Conservation (phyloP, 2,797 vertebrate species). For the Poeciliopsis paucimaculata region DNA sequence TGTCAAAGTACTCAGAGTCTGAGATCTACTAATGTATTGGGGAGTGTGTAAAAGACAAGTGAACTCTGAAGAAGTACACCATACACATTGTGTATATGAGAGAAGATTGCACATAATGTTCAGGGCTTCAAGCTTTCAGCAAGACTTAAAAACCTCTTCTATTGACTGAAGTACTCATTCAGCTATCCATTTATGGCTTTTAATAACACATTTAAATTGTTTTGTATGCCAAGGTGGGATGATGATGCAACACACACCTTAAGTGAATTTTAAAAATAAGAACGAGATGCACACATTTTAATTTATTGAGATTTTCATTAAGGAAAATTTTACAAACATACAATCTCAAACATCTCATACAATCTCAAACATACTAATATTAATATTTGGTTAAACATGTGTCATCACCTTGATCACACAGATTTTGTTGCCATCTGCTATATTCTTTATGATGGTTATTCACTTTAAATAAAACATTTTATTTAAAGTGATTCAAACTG, state of each 20-base stretch:
- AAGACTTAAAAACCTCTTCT: not conserved
- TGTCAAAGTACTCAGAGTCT: not conserved
- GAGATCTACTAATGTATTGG: not conserved
- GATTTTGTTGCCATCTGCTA: not conserved
- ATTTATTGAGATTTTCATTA: not conserved
- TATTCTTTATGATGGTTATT: not conserved
- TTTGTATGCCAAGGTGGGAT: not conserved
- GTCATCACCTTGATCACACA: not conserved
- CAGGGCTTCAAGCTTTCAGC: not conserved
- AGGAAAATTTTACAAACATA: not conserved
- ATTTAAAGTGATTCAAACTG: not conserved
- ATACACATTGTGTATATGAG: not conserved
- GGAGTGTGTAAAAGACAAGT: not conserved
- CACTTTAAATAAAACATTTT: too few species aligned
- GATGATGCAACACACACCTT: not conserved
- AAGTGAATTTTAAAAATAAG: not conserved
- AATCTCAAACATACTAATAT: not conserved
- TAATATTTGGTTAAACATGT: not conserved
- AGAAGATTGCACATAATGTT: not conserved
- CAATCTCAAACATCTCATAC: not conserved
- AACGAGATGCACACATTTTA: not conserved
- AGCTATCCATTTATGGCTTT: not conserved
- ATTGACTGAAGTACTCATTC: not conserved
- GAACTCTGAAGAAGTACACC: not conserved
- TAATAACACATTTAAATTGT: not conserved